Conservation (phyloP, 2,797 vertebrate genomes). For the Mionectes olivaceus region DNA sequence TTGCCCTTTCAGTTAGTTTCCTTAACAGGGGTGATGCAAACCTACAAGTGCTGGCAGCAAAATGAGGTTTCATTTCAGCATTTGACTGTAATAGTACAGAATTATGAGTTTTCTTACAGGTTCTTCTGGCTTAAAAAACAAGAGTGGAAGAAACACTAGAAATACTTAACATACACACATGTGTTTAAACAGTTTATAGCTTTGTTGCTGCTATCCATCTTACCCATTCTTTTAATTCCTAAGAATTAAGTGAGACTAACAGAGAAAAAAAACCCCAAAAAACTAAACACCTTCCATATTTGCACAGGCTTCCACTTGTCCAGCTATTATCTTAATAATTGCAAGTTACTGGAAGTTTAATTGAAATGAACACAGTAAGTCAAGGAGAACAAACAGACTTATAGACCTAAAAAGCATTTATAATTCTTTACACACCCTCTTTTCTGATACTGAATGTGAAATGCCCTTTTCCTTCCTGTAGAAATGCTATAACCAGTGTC, state of each 20-base stretch:
- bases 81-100: background rate
- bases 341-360: background rate
- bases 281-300: background rate
- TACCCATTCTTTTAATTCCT: background rate
- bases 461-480: background rate
- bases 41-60: background rate
- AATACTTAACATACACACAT: rapidly evolving
- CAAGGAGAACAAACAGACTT: background rate
- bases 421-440: background rate
- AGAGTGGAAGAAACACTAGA: background rate
- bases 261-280: background rate
- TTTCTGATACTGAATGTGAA: background rate
- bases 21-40: background rate
- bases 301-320: background rate
- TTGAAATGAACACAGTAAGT: background rate
- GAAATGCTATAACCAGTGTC: background rate
- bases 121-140: background rate
- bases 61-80: background rate
- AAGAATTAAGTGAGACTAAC: background rate
- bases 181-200: background rate
- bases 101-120: background rate
- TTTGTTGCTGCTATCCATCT: background rate
- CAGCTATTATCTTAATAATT: background rate
- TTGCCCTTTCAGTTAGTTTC: background rate
- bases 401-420: background rate